Base-by-base conservation (phyloP, 1,140 invertebrate genomes). In the Cotesia vestalis region DNA sequence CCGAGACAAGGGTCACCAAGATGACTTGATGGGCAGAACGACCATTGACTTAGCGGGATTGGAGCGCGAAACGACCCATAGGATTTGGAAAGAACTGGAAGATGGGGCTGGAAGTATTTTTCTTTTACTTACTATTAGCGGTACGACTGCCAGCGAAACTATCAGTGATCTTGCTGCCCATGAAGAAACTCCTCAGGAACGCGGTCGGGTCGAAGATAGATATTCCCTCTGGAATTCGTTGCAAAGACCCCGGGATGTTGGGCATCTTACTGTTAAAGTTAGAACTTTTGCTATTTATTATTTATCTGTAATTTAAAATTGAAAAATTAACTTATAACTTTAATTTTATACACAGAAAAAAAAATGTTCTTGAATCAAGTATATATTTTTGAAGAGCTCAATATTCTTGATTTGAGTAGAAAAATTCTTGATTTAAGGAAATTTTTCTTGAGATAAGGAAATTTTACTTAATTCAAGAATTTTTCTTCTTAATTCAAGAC, bases 51-150 rank as follows among this genome's bases (percentile, higher is more conserved):
- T 99, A 77, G 91, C 92, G 40, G 88, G 89, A 40, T 89, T 98
- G 66, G 95, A 96, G 82, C 89, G 94, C 20, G 98, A 99, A 83
- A 93, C 90, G 71, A 99, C 98, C 0, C 96, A 99, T 83, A 90
- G 92, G 70, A 90, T 98, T 61, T 96, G 95, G 91, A 90, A 92
- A 77, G 90, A 94, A 0, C 87, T 99, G 9, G 96, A 98, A 85
- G 96, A 98, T 76, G 93, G 93, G 0, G 92, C 93, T 0, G 97
- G 97, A 0, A 91, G 91, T 70, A 91, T 99, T 61, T 94, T 94
- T 80, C 87, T 99, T 4, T 88, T 99, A 66, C 86, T 99, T 0
- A 99, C 97, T 0, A 97, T 98, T 14, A 98, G 95, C 76, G 97
- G 96, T 0, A 98, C 95, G 0, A 95, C 95, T 1, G 94, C 95